These are phyloP conservation scores for Ornithorhynchus anatinus DNA, from an alignment of 2,113 vertebrate genomes.

Conservation along the genomic window DNA sequence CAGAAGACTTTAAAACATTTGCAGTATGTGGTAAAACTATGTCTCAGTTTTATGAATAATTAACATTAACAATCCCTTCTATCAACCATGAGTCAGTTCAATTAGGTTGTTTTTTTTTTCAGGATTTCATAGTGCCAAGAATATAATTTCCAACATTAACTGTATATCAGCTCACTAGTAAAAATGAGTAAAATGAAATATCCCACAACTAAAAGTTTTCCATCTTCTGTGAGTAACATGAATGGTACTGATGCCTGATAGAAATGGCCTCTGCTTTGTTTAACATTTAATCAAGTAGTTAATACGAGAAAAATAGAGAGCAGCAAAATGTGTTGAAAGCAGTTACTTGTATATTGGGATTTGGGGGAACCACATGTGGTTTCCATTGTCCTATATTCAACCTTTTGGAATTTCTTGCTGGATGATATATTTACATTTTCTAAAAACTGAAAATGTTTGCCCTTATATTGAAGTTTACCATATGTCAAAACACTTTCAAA, in stretches of 20 bases:
- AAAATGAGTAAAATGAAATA: background rate
- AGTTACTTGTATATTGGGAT: conserved; percentile 41
- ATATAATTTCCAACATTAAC: background rate
- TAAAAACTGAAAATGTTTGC: conserved; percentile 69
- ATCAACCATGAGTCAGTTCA: background rate
- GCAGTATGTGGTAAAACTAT: too few relatives aligned
- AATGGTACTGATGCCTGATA: conserved; percentile 12
- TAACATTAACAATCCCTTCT: background rate
- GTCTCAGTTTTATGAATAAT: background rate
- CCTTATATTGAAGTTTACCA: conserved; percentile 74
- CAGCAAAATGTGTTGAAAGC: conserved; percentile 51
- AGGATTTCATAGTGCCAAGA: conserved; percentile 19
- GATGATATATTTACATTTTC: conserved; percentile 76
- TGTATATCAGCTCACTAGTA: background rate
- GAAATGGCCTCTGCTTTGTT: conserved; percentile 21
- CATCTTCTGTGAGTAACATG: background rate
- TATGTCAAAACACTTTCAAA: conserved; percentile 78
- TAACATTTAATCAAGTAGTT: conserved; percentile 30
- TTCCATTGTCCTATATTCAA: conserved; percentile 73
- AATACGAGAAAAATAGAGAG: conserved; percentile 40
- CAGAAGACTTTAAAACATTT: too few relatives aligned
- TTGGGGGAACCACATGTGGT: conserved; percentile 67
- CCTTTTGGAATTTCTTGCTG: conserved; percentile 65
- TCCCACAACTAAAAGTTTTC: background rate
- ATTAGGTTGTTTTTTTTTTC: background rate